These are phyloP conservation scores for Coregonus ussuriensis DNA, from an alignment of 2,797 vertebrate genomes.

Conservation along the genomic window DNA sequence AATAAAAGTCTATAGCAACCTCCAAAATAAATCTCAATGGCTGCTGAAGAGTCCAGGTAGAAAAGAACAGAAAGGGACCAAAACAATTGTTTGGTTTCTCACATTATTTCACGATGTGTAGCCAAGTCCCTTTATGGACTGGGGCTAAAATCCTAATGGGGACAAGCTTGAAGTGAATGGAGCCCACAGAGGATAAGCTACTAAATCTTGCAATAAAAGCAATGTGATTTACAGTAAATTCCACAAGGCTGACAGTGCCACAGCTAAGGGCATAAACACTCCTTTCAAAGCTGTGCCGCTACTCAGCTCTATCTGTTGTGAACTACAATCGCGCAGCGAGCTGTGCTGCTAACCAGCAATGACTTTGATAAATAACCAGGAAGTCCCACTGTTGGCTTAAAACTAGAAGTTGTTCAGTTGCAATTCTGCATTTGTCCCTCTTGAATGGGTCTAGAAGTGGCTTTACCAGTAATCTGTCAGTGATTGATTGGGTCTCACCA, in stretches of 20 bases:
- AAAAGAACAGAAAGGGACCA: slow-evolving; percentile 53
- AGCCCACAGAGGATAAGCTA: slow-evolving; percentile 98
- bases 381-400: slow-evolving; percentile 99
- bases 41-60: slow-evolving; percentile 83
- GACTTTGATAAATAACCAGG: slow-evolving; percentile 99
- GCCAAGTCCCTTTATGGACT: slow-evolving; percentile 92
- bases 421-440: slow-evolving; percentile 99
- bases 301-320: slow-evolving; percentile 92
- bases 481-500: slow-evolving; percentile 98
- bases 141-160: slow-evolving; percentile 98
- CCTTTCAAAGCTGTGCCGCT: slow-evolving; percentile 92
- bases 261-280: slow-evolving; percentile 99
- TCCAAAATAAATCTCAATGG: slow-evolving; percentile 84
- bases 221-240: slow-evolving; percentile 99
- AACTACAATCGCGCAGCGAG: slow-evolving; percentile 94
- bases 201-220: slow-evolving; percentile 99
- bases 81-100: slow-evolving; percentile 92
- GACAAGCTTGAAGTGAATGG: slow-evolving; percentile 99
- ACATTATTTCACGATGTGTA: slow-evolving; percentile 95
- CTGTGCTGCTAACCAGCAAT: slow-evolving; percentile 93
- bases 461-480: slow-evolving; percentile 99
- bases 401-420: slow-evolving; percentile 99
- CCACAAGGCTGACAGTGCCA: slow-evolving; percentile 97
- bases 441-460: slow-evolving; percentile 99
- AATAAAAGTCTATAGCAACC: slow-evolving; percentile 82